Evolutionary conservation across 2,888 invertebrate genomes (phyloP).

Genomic region (Craniophora ligustri): DNA sequence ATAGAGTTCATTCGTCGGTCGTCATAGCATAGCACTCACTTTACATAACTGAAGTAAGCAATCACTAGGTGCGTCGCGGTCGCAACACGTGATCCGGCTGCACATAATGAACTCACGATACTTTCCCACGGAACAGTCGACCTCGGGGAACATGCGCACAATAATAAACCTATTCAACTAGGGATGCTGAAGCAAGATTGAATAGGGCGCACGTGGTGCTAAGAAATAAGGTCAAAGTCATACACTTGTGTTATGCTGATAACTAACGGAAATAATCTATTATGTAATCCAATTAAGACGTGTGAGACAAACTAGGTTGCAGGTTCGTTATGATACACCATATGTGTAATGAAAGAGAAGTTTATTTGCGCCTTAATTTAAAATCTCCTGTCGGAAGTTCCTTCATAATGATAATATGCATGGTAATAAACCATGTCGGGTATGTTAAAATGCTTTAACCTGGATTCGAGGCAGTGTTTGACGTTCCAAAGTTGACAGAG

Average conservation of each 20-base stretch:
- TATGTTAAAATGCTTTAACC: too few species aligned
- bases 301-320: constrained; percentile 9
- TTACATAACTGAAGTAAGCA: constrained; percentile 82
- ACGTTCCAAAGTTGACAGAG: too few species aligned
- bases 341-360: constrained; percentile 4
- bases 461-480: too few species aligned
- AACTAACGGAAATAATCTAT: constrained; percentile 39
- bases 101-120: constrained; percentile 60
- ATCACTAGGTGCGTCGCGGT: constrained; percentile 70
- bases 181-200: constrained; percentile 61
- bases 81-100: constrained; percentile 68
- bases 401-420: too few species aligned
- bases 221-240: constrained; percentile 64
- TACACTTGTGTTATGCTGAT: constrained; percentile 29
- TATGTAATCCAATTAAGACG: constrained; percentile 16
- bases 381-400: too few species aligned
- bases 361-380: not conserved
- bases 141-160: constrained; percentile 61
- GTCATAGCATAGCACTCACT: constrained; percentile 82
- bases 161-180: constrained; percentile 68
- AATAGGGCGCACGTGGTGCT: constrained; percentile 41
- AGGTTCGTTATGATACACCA: too few species aligned
- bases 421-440: too few species aligned
- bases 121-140: constrained; percentile 76
- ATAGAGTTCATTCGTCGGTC: constrained; percentile 84